Base-by-base conservation (phyloP, 1,140 invertebrate species). In the Caerostris extrusa region DNA sequence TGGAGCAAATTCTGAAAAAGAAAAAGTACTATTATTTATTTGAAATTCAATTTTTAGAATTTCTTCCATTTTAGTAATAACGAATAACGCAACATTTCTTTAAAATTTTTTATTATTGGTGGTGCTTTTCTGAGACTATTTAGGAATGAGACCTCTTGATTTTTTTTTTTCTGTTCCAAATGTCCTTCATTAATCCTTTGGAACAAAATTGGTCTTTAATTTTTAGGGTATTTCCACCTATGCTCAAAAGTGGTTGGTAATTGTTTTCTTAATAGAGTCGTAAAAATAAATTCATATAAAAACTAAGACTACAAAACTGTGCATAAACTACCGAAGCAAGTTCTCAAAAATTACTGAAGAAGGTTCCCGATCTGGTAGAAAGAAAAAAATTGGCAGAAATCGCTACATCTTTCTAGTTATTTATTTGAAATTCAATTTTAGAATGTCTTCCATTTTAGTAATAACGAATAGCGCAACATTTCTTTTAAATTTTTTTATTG, bases 401-500 rank as follows among this genome's bases (percentile, higher is more conserved):
- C 53, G 56, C 14, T 57, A 57, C 60, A 50, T 77, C 67, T 71
- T 71, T 90, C 88, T 85, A 58, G 55, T 81, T 85, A 85, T 92
- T 85, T 92, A 92, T 92, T 92, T 60, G 90, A 85, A 92, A 92
- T 92, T 85, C 90, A 92, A 85, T 92, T 85, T 92, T 67, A 17
- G 57, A 81, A 92, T 85, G 90, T 69, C 90, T 69, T 69, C 60
- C 81, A 83, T 85, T 92, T 92, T 91, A 57, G 90, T 92, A 92
- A 92, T 92, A 81, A 92, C 81, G 14, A 85, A 69, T 85, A 85
- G 14, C 71, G 58, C 53, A 82, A 82, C 50, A 57, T 57, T 91
- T 91, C 71, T 82, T 82, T 71, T 82, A 91, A 81, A 91, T 34
- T 34, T 61, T 19, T 91, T 91, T 91, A 64, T 90, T 77, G 12